phyloP scores from a whole-genome alignment of 2,797 vertebrate species.

The Cichlasoma orientale region DNA sequence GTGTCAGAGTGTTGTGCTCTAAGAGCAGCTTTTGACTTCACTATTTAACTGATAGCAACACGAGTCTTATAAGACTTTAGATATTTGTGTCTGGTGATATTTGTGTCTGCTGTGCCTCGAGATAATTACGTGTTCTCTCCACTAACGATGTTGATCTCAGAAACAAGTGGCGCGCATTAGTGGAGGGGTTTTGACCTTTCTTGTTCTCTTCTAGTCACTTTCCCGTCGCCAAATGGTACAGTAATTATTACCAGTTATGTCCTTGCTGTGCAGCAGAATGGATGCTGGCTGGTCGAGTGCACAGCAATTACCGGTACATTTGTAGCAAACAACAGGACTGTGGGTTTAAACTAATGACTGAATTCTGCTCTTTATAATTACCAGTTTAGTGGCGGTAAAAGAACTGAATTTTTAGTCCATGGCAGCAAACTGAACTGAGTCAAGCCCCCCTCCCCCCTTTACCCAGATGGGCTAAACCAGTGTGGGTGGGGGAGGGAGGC shows the following conservation, averaged over 20 bases:
- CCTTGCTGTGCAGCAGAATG: neutral
- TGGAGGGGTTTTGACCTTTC: neutral
- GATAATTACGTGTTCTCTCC: neutral
- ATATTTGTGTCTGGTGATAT: neutral
- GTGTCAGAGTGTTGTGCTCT: neutral
- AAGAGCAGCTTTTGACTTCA: neutral
- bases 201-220: neutral
- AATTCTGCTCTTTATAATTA: neutral
- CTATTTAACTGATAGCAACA: neutral
- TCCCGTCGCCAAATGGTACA: neutral
- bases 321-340: constrained; percentile 5
- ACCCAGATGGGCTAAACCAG: constrained; percentile 30
- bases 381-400: neutral
- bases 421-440: neutral
- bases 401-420: neutral
- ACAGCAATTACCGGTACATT: neutral
- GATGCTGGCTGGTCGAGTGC: neutral
- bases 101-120: neutral
- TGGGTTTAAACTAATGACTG: neutral
- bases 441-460: neutral
- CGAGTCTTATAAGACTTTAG: neutral
- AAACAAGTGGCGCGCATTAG: neutral
- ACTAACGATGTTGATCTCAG: neutral
- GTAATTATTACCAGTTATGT: neutral
- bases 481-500: constrained; percentile 59